Conservation (phyloP, 1,140 invertebrate genomes). For the Drosophila azteca region DNA sequence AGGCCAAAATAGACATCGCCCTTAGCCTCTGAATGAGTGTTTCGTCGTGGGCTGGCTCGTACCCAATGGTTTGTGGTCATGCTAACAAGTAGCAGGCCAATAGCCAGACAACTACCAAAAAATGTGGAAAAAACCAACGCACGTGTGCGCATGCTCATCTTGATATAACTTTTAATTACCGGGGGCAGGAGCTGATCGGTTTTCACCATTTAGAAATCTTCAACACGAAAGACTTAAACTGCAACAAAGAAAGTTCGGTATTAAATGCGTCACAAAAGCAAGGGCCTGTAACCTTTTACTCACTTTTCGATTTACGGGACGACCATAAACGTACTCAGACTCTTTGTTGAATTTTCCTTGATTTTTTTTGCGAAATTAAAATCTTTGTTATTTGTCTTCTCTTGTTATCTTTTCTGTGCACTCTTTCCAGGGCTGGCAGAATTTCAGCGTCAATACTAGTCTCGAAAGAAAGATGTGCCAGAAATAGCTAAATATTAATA, state of each 20-base stretch:
- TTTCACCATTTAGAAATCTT: slow-evolving; percentile 41
- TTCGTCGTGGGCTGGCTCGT: slow-evolving; percentile 88
- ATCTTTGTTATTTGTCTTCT: slow-evolving; percentile 21
- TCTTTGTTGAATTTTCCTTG: slow-evolving; percentile 27
- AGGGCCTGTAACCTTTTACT: background rate
- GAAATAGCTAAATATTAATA: too few species aligned
- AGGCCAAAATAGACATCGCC: slow-evolving; percentile 93
- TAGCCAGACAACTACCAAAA: slow-evolving; percentile 91
- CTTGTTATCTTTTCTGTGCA: background rate
- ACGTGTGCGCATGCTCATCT: slow-evolving; percentile 78
- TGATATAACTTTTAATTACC: slow-evolving; percentile 34
- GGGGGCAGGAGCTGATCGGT: slow-evolving; percentile 20
- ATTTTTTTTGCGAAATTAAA: slow-evolving; percentile 1
- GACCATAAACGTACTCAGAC: background rate
- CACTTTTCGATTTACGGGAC: background rate
- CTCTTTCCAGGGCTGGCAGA: too few species aligned
- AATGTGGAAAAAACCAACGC: slow-evolving; percentile 93
- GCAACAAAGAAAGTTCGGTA: slow-evolving; percentile 38
- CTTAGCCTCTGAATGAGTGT: slow-evolving; percentile 88
- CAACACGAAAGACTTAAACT: slow-evolving; percentile 17
- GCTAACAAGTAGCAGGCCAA: slow-evolving; percentile 92
- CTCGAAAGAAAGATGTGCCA: too few species aligned
- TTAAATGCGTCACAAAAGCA: too few species aligned
- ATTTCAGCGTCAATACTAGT: too few species aligned
- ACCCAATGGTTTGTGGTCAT: slow-evolving; percentile 96